Conservation (phyloP, 2,888 invertebrate species). For the Germaria angustata region DNA sequence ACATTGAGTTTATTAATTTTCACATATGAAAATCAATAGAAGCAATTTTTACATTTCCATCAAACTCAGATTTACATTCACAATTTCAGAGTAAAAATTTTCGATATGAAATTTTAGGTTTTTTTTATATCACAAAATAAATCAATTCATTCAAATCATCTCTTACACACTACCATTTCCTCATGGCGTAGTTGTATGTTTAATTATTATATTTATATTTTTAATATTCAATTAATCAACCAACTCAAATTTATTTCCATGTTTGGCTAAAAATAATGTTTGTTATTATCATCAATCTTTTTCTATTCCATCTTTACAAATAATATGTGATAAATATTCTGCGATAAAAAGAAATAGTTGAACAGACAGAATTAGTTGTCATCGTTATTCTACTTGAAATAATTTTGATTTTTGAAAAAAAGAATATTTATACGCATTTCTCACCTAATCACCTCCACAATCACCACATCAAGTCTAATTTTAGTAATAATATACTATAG, state of each 20-base stretch:
- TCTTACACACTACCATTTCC: slow-evolving; percentile 43
- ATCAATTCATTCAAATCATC: slow-evolving; percentile 49
- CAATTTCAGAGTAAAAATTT: slow-evolving; percentile 11
- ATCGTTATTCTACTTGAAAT: slow-evolving; percentile 23
- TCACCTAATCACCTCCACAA: slow-evolving; percentile 66
- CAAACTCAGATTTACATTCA: slow-evolving; percentile 29
- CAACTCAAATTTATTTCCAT: slow-evolving; percentile 9
- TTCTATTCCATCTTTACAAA: slow-evolving; percentile 34
- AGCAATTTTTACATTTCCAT: slow-evolving; percentile 44
- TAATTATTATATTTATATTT: slow-evolving; percentile 20
- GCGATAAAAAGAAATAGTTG: neutral
- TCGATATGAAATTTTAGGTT: neutral
- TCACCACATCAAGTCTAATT: slow-evolving; percentile 67
- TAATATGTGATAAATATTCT: slow-evolving; percentile 64
- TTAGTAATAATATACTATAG: slow-evolving; percentile 41
- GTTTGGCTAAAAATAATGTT: slow-evolving; percentile 35
- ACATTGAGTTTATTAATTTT: slow-evolving; percentile 42
- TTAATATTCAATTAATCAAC: slow-evolving; percentile 32
- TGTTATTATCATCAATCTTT: slow-evolving; percentile 28
- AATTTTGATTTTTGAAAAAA: slow-evolving; percentile 34
- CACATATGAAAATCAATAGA: slow-evolving; percentile 18
- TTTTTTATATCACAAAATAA: slow-evolving; percentile 5
- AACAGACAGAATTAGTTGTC: neutral
- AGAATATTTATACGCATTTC: slow-evolving; percentile 65
- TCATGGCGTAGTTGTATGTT: slow-evolving; percentile 51